These are phyloP conservation scores for Cyclura pinguis DNA, from an alignment of 2,797 vertebrate species.

Conservation along the genomic window DNA sequence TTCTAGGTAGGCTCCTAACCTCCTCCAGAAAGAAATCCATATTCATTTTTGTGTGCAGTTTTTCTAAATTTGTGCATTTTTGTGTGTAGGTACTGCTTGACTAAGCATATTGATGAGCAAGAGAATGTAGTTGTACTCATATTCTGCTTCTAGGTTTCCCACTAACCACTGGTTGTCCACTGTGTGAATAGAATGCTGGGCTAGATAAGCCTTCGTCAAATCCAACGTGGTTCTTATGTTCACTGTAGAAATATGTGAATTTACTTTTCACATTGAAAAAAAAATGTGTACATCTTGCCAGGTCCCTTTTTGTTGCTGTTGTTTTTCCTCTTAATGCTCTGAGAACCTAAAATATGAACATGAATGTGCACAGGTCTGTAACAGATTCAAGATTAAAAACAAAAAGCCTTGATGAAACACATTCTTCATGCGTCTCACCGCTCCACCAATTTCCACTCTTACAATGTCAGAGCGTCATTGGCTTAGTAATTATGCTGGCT, in stretches of 20 bases:
- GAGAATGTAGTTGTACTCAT: no score
- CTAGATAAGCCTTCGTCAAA: no score
- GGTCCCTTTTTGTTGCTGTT: no score
- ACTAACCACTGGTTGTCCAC: no score
- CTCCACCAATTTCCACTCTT: not conserved
- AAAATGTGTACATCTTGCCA: no score
- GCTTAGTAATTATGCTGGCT: not conserved
- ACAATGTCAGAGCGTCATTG: not conserved
- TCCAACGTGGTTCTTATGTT: no score
- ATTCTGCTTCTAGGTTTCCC: no score
- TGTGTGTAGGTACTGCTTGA: not conserved
- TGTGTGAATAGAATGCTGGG: no score
- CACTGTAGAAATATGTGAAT: no score
- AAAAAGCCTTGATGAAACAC: not conserved
- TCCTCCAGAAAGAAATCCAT: not conserved
- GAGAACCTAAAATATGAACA: not conserved
- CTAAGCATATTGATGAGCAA: no score
- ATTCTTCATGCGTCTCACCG: not conserved
- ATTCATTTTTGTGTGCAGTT: not conserved
- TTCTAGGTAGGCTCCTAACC: not conserved
- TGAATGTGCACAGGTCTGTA: not conserved
- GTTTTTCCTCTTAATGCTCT: not conserved
- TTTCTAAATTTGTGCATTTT: not conserved
- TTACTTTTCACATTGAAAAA: no score
- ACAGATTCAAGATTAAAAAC: not conserved